Base-by-base conservation (phyloP, 2,797 vertebrate genomes). In the Luscinia megarhynchos region DNA sequence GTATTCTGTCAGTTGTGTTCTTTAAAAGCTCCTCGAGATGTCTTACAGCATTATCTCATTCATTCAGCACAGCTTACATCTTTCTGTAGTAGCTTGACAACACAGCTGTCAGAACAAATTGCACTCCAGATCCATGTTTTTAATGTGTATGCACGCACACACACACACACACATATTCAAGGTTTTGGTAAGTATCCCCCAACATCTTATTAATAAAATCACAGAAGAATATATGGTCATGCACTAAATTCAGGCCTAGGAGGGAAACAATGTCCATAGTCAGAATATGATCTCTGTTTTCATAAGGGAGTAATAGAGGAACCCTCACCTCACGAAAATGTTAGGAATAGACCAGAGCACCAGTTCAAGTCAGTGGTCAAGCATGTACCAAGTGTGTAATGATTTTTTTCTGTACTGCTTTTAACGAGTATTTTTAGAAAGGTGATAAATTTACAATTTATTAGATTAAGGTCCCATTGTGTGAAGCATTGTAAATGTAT, bases 1-100 rank as follows among this genome's bases (percentile, higher is more conserved):
- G 10, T 23, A 6, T 59, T 86, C 23, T 63, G 11, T n/a, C 27
- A 90, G 27, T 38, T 74, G n/a, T 45, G 12, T 50, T 84, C 51
- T 91, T 59, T 83, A 81, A 94, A 94, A 92, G 63, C 24, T 54
- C 26, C 41, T 75, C 59, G 54, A 91, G 68, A 64, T n/a, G 36
- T 89, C 85, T 91, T 90, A 77, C 55, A 76, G 61, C 48, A 66
- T 50, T 57, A 64, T 62, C 41, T 79, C 21, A 41, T 58, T 89
- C 54, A 48, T 87, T 74, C 24, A 82, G 24, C 70, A 61, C 27
- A 67, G 45, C 46, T 85, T 82, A 70, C 61, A 38, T 67, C 27
- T 70, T 75, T 77, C 61, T 78, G 34, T 46, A 38, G 67, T 29
- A 75, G 46, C 66, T 67, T 79, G 53, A 84, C 62, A 76, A 58